Percentiles rank a stretch among this genome's conserved stretches.
These are phyloP conservation scores for Ariopsis seemanni DNA, from an alignment of 2,113 vertebrate species.

Conservation along the genomic window DNA sequence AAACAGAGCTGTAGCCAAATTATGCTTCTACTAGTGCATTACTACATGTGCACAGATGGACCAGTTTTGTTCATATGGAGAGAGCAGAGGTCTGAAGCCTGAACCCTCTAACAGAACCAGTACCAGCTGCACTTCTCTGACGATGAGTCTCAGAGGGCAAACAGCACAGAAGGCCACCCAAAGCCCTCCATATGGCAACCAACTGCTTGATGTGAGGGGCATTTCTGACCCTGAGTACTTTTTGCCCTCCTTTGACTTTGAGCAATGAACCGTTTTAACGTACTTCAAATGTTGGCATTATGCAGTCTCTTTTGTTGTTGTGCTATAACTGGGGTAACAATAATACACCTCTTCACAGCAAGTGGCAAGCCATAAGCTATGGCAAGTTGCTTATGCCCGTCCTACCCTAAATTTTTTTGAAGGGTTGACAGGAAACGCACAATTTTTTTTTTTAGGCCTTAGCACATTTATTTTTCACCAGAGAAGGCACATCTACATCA, in stretches of 20 bases:
- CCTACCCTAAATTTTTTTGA: too few relatives aligned
- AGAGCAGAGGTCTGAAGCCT: constrained; percentile 22
- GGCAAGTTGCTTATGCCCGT: too few relatives aligned
- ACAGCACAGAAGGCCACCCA: constrained; percentile 40
- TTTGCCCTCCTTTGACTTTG: constrained; percentile 6
- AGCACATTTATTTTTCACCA: too few relatives aligned
- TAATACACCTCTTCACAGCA: neutral
- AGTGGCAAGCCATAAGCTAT: neutral
- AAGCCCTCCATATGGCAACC: constrained; percentile 50
- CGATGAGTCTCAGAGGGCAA: constrained; percentile 38
- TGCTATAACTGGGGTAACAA: neutral
- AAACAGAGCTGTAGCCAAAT: neutral
- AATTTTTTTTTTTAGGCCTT: too few relatives aligned
- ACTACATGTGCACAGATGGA: constrained; percentile 11
- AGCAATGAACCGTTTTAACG: neutral
- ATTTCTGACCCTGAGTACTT: constrained; percentile 14
- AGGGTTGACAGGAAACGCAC: too few relatives aligned
- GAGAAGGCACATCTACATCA: too few relatives aligned
- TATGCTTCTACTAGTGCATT: neutral
- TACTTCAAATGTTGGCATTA: too few relatives aligned
- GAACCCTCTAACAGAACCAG: constrained; percentile 40
- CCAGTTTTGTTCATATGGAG: constrained; percentile 13
- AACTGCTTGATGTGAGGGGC: constrained; percentile 33
- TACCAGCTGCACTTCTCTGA: constrained; percentile 40
- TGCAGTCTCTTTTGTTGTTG: neutral